A percentile compares a stretch with the other conserved stretches of the same genome.
Evolutionary conservation across 1,140 invertebrate genomes (phyloP).

Genomic region (Sarcophaga bullata): DNA sequence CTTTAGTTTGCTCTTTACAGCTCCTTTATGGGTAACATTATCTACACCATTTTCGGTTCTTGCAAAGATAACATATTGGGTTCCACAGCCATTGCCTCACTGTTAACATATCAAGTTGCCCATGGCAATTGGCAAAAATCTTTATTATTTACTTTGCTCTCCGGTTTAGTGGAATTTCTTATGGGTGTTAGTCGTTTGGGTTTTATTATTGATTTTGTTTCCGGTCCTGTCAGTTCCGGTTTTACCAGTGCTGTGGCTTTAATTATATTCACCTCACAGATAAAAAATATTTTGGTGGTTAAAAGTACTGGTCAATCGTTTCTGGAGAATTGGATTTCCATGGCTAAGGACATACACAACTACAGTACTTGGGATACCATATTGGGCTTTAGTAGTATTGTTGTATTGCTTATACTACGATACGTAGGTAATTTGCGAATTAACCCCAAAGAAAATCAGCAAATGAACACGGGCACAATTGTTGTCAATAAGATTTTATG

Average conservation of each 20-base stretch:
- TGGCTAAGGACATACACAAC: conserved; percentile 70
- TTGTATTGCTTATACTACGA: conserved; percentile 74
- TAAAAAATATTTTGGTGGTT: conserved; percentile 84
- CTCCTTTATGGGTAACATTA: conserved; percentile 86
- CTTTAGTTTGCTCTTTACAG: conserved; percentile 83
- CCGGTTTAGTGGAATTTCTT: conserved; percentile 79
- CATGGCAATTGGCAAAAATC: conserved; percentile 77
- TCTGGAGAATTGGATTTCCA: conserved; percentile 74
- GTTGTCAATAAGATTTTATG: conserved; percentile 69
- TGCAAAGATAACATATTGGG: conserved; percentile 88
- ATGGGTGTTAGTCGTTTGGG: conserved; percentile 88
- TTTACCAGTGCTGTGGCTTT: conserved; percentile 92
- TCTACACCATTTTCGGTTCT: conserved; percentile 89
- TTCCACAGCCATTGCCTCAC: conserved; percentile 82
- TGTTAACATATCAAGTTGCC: conserved; percentile 79
- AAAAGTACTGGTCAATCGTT: conserved; percentile 76
- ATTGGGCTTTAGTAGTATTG: conserved; percentile 75
- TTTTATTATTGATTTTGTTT: conserved; percentile 91
- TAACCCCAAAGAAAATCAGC: conserved; percentile 67
- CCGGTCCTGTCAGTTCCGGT: conserved; percentile 87
- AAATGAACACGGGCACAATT: conserved; percentile 65
- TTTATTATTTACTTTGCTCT: conserved; percentile 80
- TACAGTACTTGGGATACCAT: conserved; percentile 73
- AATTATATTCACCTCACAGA: conserved; percentile 86
- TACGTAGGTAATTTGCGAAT: conserved; percentile 70